Evolutionary conservation across 37 sponge, comb jelly and placozoan species (phyloP), one percentile per base, ranked within the genome.

Genomic region (Geodia barretti): DNA sequence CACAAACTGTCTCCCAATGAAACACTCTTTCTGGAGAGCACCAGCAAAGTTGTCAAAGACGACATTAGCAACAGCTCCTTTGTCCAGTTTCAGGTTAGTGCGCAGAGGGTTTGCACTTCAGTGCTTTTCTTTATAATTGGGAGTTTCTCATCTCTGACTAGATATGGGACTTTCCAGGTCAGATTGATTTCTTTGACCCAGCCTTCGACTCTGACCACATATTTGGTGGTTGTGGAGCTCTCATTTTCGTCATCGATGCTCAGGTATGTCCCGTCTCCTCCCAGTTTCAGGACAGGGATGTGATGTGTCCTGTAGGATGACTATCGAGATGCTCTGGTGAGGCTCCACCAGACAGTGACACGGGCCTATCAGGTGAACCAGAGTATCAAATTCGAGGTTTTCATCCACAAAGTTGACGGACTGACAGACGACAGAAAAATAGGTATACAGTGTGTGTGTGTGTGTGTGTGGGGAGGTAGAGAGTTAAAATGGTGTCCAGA

Each of bases 1-100:
- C 96, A 98, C 81, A 98, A 98, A 75, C 92, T 98, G 83, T 91
- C 96, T 17, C 94, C 98, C n/a, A 95, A 98, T 47, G 98, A 95
- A 83, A 98, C 98, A 0, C 88, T 95, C 30, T 93, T 95, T 75
- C 88, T 98, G 75, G 98, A 98, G 83, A 93, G 94, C 78, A 98
- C 98, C 38, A 95, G 84, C 63, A 98, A 98, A 69, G 92, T 98
- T 8, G 94, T 94, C 64, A 97, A 97, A 54, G 90, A 91, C 26
- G 96, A 94, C 68, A 94, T 97, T 74, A 88, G 72, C 72, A 97
- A 92, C 70, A 97, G 93, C 75, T 94, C 95, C 19, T 97, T 97
- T 70, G 91, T 97, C 1, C 95, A 97, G 54, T 96, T 96, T 76
- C 91, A 96, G 88, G 95, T 94, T 34, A 78, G 70, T 14, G 8